Evolutionary conservation across 2,113 vertebrate genomes (phyloP), one percentile per base, ranked within the genome.

Genomic region (Toxotes chatareus): DNA sequence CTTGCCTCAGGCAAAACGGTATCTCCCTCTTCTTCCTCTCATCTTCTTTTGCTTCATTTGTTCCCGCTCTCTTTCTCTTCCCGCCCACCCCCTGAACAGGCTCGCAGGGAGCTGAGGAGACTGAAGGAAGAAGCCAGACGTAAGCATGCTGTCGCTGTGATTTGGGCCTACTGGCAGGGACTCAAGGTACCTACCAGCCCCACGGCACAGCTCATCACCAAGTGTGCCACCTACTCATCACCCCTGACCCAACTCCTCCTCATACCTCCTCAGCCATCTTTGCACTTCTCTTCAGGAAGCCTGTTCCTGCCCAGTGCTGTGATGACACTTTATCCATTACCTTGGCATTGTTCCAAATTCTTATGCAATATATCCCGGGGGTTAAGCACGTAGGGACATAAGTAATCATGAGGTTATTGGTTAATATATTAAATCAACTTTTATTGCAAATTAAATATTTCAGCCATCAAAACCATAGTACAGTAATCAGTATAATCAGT

Each of bases 111-210:
- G 82, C 95, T 99, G 96, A 97, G 96, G 94, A 96, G 94, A 92
- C 97, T 99, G 97, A 99, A 99, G 96, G 97, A 98, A 83, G 97
- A 97, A 92, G 98, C 97, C 97, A 96, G 96, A 96, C 98, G 97
- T 95, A 99, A 97, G 95, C 97, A 98, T 88, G 98, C 98, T 79
- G 97, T 99, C 83, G 98, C 98, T 94, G 96, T 99, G 95, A 99
- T 99, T 97, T 99, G 98, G 98, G 98, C 98, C 97, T 99, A 95
- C 97, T 99, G 98, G 98, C 97, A 98, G 97, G 98, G 98, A 99
- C 96, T 99, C 86, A 98, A 99, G 98, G 98, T 99, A 93, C 89
- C 90, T 51, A 66, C 80, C 71, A 66, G 88, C 79, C 86, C 85
- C 77, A 61, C 16, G 34, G 89, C 66, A 2, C n/a, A 81, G 86